These are phyloP conservation scores for Maylandia zebra DNA, from an alignment of 2,113 vertebrate species.

Conservation along the genomic window DNA sequence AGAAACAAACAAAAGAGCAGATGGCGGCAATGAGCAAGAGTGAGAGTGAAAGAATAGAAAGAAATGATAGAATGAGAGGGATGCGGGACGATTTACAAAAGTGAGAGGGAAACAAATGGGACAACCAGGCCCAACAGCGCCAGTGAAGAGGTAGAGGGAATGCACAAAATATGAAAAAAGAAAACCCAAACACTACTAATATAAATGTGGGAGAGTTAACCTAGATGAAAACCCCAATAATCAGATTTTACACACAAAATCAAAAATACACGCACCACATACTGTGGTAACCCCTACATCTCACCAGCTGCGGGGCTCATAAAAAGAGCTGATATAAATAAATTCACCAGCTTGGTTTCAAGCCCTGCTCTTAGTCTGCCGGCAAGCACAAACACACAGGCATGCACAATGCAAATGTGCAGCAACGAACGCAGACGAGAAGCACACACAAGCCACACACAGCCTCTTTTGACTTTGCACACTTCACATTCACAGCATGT, in stretches of 20 bases:
- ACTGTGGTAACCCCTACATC: constrained; percentile 33
- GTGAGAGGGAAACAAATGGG: not conserved
- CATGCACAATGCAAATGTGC: not conserved
- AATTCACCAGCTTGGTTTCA: constrained; percentile 36
- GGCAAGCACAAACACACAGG: not conserved
- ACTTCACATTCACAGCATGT: constrained; percentile 36
- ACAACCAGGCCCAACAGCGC: not conserved
- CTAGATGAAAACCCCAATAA: constrained; percentile 33
- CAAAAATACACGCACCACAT: not conserved
- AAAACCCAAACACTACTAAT: constrained; percentile 9
- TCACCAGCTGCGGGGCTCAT: constrained; percentile 39
- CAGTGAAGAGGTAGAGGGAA: not conserved
- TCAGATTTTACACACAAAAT: not conserved
- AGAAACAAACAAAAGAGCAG: constrained; percentile 46
- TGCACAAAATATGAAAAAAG: constrained; percentile 5
- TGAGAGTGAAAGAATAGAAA: not conserved
- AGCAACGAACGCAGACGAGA: not conserved
- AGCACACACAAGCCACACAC: not conserved
- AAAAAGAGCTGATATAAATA: constrained; percentile 48
- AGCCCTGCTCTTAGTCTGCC: not conserved
- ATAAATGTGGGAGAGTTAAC: constrained; percentile 15
- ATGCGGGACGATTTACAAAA: not conserved
- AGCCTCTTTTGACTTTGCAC: constrained; percentile 41
- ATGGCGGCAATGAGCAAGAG: constrained; percentile 9
- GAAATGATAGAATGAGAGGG: not conserved